phyloP scores from a whole-genome alignment of 2,797 vertebrate species.

The Oreonectes daqikongensis region DNA sequence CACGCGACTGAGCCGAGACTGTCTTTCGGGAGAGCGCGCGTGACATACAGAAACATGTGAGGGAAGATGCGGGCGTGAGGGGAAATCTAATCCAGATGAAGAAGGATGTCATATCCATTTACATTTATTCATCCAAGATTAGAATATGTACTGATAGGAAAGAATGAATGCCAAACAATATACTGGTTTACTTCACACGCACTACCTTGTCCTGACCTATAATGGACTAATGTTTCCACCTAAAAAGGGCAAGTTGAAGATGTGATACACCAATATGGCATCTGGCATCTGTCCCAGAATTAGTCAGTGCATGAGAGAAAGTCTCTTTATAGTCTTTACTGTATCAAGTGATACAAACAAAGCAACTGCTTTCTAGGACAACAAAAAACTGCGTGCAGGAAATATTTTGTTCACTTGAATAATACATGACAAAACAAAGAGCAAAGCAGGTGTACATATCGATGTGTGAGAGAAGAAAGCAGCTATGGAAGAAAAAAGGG shows the following conservation, averaged over 20 bases:
- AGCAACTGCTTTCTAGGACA: constrained; percentile 1
- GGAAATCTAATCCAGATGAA: constrained; percentile 17
- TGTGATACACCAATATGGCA: constrained; percentile 3
- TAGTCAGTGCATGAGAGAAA: not conserved
- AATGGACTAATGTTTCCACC: constrained; percentile 3
- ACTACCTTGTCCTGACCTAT: not conserved
- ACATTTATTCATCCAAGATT: constrained; percentile 11
- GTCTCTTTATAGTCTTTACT: not conserved
- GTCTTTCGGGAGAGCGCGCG: constrained; percentile 9
- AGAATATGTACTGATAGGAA: not conserved
- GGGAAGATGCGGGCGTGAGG: constrained; percentile 11
- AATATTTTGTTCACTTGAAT: constrained; percentile 34
- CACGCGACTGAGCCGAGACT: constrained; percentile 15
- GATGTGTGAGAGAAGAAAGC: not conserved
- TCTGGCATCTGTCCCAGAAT: constrained; percentile 26
- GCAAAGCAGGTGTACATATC: not conserved
- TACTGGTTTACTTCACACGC: not conserved
- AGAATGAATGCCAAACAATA: not conserved
- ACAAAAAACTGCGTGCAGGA: constrained; percentile 7
- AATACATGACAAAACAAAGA: constrained; percentile 1
- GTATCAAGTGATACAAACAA: constrained; percentile 31
- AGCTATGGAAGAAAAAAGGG: not conserved
- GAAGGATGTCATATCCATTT: not conserved
- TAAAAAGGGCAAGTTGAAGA: constrained; percentile 16
- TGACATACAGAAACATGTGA: constrained; percentile 31